A percentile compares a stretch with the other conserved stretches of the same genome.
Evolutionary conservation across 2,888 invertebrate genomes (phyloP).

Genomic region (Apamea sordens): DNA sequence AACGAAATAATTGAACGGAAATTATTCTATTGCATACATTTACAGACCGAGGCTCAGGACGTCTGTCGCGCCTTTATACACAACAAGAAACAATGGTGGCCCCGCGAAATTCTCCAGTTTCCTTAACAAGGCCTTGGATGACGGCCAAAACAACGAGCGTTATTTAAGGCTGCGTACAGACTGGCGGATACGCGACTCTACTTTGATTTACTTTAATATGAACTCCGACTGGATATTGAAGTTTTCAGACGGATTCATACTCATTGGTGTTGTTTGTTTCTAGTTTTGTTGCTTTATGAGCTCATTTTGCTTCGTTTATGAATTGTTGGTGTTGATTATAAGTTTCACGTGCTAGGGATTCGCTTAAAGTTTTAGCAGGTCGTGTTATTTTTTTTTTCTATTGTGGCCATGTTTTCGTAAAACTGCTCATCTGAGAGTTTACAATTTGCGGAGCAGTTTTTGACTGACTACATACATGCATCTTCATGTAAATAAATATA

Average conservation of each 20-base stretch:
- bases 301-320: conserved; percentile 16
- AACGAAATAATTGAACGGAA: conserved; percentile 68
- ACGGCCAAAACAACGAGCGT: conserved; percentile 84
- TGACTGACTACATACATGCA: neutral
- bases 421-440: neutral
- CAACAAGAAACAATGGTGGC: conserved; percentile 83
- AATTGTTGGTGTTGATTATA: conserved; percentile 27
- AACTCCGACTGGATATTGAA: conserved; percentile 64
- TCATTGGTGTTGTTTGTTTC: conserved; percentile 51
- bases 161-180: conserved; percentile 75
- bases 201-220: conserved; percentile 64
- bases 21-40: conserved; percentile 69
- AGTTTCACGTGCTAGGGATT: conserved; percentile 5
- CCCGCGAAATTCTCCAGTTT: conserved; percentile 82
- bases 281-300: conserved; percentile 33
- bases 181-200: conserved; percentile 54
- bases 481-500: neutral
- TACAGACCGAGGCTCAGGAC: conserved; percentile 66
- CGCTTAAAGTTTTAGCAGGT: neutral
- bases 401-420: neutral
- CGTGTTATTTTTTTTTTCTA: neutral
- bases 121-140: conserved; percentile 88
- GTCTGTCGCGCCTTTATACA: conserved; percentile 74
- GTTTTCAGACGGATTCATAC: conserved; percentile 55
- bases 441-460: too few relatives aligned